Conservation (phyloP, 2,888 invertebrate genomes). For the Allygus modestus region DNA sequence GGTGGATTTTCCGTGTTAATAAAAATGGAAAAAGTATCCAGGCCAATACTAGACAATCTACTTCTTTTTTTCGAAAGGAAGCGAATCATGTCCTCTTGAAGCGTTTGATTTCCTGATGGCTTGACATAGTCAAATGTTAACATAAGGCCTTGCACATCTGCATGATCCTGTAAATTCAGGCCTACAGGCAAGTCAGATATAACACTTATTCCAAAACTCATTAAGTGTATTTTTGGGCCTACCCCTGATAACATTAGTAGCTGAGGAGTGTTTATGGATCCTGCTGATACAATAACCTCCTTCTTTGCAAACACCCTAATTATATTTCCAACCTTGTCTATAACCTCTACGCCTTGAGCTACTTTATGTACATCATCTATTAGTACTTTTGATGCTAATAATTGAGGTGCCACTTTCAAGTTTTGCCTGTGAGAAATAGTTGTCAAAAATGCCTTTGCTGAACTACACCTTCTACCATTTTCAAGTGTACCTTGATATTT, state of each 20-base stretch:
- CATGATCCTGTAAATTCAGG: constrained; percentile 76
- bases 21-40: constrained; percentile 77
- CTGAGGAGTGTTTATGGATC: constrained; percentile 89
- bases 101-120: constrained; percentile 71
- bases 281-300: constrained; percentile 86
- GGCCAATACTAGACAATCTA: constrained; percentile 74
- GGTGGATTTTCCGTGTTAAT: constrained; percentile 74
- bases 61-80: constrained; percentile 76
- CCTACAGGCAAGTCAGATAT: constrained; percentile 80
- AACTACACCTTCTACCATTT: constrained; percentile 66
- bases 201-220: constrained; percentile 76
- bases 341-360: constrained; percentile 79
- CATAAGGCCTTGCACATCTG: constrained; percentile 59
- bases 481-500: constrained; percentile 65
- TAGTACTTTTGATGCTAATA: constrained; percentile 78
- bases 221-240: constrained; percentile 79
- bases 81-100: constrained; percentile 72
- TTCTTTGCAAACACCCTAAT: constrained; percentile 77
- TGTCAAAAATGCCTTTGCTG: constrained; percentile 67
- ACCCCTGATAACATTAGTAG: constrained; percentile 88
- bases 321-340: constrained; percentile 74
- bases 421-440: constrained; percentile 73
- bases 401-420: constrained; percentile 78
- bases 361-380: constrained; percentile 76
- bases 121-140: constrained; percentile 57